These are phyloP conservation scores for Eupristina koningsbergeri DNA, from an alignment of 1,140 invertebrate genomes.

Conservation along the genomic window DNA sequence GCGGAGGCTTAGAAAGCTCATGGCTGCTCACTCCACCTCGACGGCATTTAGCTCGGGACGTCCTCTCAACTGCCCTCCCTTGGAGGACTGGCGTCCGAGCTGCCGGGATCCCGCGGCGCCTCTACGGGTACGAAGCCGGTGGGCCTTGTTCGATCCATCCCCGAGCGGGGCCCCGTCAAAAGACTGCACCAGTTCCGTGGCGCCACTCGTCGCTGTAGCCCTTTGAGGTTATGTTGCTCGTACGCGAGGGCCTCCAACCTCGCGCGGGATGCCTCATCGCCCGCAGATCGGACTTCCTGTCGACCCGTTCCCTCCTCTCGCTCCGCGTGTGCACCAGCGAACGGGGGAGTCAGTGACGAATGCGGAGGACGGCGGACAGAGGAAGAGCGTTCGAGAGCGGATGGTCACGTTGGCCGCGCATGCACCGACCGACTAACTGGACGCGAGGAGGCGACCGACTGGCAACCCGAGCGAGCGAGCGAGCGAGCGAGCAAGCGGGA, in stretches of 20 bases:
- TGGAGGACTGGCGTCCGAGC: not conserved
- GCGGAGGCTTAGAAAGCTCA: slow-evolving; percentile 67
- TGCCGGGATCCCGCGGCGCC: not conserved
- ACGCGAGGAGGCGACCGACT: not conserved
- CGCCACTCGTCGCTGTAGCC: not conserved
- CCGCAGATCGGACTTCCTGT: not conserved
- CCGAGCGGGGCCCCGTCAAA: not conserved
- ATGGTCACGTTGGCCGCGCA: slow-evolving; percentile 29
- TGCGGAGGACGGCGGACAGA: not conserved
- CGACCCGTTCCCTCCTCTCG: too few relatives aligned
- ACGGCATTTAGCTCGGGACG: not conserved
- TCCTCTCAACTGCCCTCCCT: too few relatives aligned
- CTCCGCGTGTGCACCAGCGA: too few relatives aligned
- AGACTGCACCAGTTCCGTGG: not conserved
- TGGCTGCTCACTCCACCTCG: slow-evolving; percentile 50
- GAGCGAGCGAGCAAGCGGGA: too few relatives aligned
- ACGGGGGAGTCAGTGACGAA: too few relatives aligned
- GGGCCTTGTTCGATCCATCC: not conserved
- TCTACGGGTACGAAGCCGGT: not conserved
- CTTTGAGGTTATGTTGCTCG: slow-evolving; percentile 44
- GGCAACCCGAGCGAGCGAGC: not conserved
- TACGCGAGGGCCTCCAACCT: not conserved
- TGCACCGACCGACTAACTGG: slow-evolving; percentile 33
- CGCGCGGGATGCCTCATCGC: too few relatives aligned
- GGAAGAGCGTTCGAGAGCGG: not conserved